A percentile compares a stretch with the other conserved stretches of the same genome.
These are phyloP conservation scores for Poecilia latipinna DNA, from an alignment of 2,113 vertebrate species.

Conservation along the genomic window DNA sequence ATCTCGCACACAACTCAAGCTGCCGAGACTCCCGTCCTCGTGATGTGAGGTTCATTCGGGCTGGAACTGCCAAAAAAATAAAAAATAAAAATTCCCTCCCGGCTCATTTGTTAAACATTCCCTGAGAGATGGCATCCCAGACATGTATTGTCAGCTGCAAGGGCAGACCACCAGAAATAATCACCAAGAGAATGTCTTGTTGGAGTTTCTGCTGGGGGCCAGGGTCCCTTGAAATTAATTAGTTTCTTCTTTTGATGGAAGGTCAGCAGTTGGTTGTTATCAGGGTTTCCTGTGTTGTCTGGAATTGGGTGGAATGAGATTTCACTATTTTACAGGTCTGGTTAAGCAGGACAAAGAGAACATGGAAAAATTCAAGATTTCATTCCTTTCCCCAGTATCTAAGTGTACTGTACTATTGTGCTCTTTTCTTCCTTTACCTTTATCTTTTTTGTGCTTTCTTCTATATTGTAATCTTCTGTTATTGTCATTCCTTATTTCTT, in stretches of 20 bases:
- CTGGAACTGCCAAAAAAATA: conserved; percentile 33
- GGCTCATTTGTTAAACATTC: conserved; percentile 48
- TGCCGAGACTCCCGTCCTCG: conserved; percentile 26
- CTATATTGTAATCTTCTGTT: background rate
- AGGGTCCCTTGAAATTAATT: conserved; percentile 39
- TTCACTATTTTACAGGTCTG: background rate
- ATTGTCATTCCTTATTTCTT: background rate
- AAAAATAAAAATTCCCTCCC: background rate
- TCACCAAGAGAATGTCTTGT: conserved; percentile 35
- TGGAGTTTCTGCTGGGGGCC: conserved; percentile 20
- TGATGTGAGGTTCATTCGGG: conserved; percentile 33
- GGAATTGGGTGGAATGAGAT: background rate
- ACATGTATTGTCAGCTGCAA: conserved; percentile 43
- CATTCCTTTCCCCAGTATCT: background rate
- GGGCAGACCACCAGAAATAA: conserved; percentile 29
- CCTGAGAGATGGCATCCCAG: conserved; percentile 46
- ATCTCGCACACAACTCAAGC: conserved; percentile 23
- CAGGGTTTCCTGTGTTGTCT: background rate
- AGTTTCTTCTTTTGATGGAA: conserved; percentile 36
- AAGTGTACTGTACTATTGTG: background rate
- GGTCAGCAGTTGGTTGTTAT: conserved; percentile 27
- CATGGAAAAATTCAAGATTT: background rate
- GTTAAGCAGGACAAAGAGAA: no score
- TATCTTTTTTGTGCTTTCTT: no score
- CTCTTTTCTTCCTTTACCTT: no score